Conservation (phyloP, 2,888 invertebrate species). For the Homarus gammarus region DNA sequence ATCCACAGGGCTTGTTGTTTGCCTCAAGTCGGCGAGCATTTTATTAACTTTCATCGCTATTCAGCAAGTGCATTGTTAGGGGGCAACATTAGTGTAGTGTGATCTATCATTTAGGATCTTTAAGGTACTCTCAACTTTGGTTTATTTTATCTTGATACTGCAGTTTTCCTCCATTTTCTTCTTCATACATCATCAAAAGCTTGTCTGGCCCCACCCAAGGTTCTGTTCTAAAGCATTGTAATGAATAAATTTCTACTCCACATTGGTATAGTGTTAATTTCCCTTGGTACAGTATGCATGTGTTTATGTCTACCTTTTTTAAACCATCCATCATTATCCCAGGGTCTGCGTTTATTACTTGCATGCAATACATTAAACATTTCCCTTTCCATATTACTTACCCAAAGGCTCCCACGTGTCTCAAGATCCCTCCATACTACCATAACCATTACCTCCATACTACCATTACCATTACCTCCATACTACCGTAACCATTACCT, state of each 20-base stretch:
- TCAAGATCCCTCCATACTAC: no score
- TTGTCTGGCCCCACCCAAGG: conserved; percentile 29
- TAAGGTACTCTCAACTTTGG: conserved; percentile 35
- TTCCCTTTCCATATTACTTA: no score
- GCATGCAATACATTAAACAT: no score
- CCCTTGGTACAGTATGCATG: no score
- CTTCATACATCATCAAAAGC: neutral
- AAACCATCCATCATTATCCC: no score
- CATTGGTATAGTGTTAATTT: neutral
- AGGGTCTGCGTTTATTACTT: no score
- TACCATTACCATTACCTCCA: no score
- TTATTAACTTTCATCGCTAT: conserved; percentile 32
- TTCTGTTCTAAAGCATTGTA: conserved; percentile 33
- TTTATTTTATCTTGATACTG: conserved; percentile 29
- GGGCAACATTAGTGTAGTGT: conserved; percentile 33
- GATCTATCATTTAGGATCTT: conserved; percentile 25
- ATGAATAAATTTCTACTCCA: conserved; percentile 54
- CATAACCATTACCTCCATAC: no score
- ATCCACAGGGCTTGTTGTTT: conserved; percentile 35
- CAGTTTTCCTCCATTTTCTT: conserved; percentile 30
- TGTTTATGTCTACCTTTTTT: no score
- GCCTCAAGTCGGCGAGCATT: conserved; percentile 3
- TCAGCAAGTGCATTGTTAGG: conserved; percentile 42
- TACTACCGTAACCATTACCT: no score
- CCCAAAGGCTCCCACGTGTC: no score